A percentile compares a stretch with the other conserved stretches of the same genome.
These are phyloP conservation scores for Agrypnia vestita DNA, from an alignment of 1,140 invertebrate species.

Conservation along the genomic window DNA sequence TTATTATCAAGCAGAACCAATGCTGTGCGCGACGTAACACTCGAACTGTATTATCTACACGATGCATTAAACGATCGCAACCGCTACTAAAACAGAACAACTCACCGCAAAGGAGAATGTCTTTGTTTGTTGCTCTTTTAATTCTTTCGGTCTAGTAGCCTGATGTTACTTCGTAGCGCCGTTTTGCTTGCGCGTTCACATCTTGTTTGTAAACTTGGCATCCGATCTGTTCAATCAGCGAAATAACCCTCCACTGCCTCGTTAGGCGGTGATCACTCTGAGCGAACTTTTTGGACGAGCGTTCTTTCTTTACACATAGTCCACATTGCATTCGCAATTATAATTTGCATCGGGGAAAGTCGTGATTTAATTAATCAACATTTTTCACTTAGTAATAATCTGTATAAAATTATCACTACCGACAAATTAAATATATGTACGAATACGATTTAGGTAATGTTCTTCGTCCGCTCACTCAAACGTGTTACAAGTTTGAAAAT, in stretches of 20 bases:
- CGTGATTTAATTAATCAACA: neutral
- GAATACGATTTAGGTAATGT: too few relatives aligned
- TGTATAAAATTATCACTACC: neutral
- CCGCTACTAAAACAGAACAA: slow-evolving; percentile 1
- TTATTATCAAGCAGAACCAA: slow-evolving; percentile 36
- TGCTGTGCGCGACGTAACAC: slow-evolving; percentile 1
- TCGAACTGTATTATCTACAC: slow-evolving; percentile 2
- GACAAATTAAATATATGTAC: too few relatives aligned
- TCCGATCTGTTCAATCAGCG: slow-evolving; percentile 37
- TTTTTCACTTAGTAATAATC: neutral
- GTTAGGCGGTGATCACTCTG: slow-evolving; percentile 24
- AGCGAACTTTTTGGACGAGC: neutral
- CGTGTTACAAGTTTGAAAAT: too few relatives aligned
- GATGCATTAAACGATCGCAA: neutral
- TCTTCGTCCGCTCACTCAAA: too few relatives aligned
- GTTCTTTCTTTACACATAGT: neutral
- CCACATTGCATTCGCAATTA: neutral
- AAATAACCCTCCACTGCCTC: slow-evolving; percentile 28
- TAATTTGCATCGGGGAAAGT: neutral
- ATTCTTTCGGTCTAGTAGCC: neutral
- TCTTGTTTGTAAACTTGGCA: slow-evolving; percentile 9
- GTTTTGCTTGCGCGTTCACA: slow-evolving; percentile 15
- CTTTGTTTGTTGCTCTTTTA: neutral
- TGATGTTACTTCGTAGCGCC: neutral
- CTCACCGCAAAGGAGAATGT: neutral